Evolutionary conservation across 2,888 invertebrate species (phyloP).

Genomic region (Tetragonula carbonaria): DNA sequence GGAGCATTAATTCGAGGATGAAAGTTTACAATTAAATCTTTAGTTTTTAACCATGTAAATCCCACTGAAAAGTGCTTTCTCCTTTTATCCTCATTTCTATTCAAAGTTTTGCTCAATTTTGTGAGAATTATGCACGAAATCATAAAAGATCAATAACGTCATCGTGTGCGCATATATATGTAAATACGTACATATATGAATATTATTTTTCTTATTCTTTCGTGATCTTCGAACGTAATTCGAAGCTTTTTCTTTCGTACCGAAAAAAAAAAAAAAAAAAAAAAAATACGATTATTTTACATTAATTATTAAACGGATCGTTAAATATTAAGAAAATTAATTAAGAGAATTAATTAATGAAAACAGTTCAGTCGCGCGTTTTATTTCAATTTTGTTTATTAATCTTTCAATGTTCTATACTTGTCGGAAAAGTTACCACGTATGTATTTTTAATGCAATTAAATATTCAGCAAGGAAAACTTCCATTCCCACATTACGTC

Average conservation of each 20-base stretch:
- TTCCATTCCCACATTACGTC: background rate
- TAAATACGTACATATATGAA: background rate
- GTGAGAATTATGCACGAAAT: background rate
- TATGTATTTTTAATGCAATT: background rate
- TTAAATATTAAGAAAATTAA: background rate
- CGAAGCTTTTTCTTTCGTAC: too few species aligned
- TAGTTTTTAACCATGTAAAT: background rate
- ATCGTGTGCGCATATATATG: background rate
- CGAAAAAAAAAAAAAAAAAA: background rate
- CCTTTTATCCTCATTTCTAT: background rate
- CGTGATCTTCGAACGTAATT: background rate
- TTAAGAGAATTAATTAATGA: background rate
- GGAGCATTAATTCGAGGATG: background rate
- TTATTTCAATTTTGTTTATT: background rate
- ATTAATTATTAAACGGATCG: background rate
- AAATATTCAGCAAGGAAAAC: background rate
- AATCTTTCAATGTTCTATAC: background rate
- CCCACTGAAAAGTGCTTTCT: background rate
- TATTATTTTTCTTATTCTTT: background rate
- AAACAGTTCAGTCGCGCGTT: background rate
- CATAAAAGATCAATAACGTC: slow-evolving; percentile 25
- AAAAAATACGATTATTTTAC: background rate
- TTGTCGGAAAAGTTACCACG: background rate
- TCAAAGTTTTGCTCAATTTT: background rate
- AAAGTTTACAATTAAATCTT: background rate